Base-by-base conservation (phyloP, 2,888 invertebrate genomes). In the Drosophila flavopinicola region DNA sequence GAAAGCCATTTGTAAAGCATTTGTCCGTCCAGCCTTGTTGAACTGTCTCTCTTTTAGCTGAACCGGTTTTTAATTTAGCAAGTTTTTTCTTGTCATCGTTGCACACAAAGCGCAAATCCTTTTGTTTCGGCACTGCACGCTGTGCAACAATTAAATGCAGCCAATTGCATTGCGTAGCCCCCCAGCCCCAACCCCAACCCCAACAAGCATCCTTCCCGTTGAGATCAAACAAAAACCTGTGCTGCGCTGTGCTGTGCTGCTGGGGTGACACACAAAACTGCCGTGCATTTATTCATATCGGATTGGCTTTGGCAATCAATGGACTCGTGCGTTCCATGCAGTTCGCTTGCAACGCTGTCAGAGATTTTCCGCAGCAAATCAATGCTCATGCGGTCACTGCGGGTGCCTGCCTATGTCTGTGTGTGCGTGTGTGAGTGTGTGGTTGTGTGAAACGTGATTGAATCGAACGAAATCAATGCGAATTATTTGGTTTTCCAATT, bases 401-500 rank as follows among this genome's bases (percentile, higher is more conserved):
- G 72, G 61, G 25, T 58, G 45, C 29, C 27, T 41, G 42, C 29
- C 5, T 20, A 20, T 17, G 33, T 32, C 35, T 49, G 7, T 32
- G 25, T 15, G 33, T 6, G 20, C n/a, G 29, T 11, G 32, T 32
- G 37, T 24, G 56, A 24, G 30, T 33, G 38, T 47, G 41, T 29
- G 60, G 30, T 39, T 68, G 58, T 71, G 51, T 48, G 63, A 73
- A 71, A 53, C 66, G 57, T 74, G 74, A 75, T 75, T 75, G 67
- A 75, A 83, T 85, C 70, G 84, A 72, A 56, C 70, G 61, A 84
- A 84, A 87, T 85, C 85, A 85, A 85, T 76, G 75, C 78, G 78
- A 82, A 85, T 87, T 85, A 87, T 85, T 85, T 85, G 85, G 85
- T 82, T 88, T 88, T 85, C 75, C 82, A 82, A 84, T 87, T 85